Base-by-base conservation (phyloP, 2,113 vertebrate species). In the Pithys albifrons region DNA sequence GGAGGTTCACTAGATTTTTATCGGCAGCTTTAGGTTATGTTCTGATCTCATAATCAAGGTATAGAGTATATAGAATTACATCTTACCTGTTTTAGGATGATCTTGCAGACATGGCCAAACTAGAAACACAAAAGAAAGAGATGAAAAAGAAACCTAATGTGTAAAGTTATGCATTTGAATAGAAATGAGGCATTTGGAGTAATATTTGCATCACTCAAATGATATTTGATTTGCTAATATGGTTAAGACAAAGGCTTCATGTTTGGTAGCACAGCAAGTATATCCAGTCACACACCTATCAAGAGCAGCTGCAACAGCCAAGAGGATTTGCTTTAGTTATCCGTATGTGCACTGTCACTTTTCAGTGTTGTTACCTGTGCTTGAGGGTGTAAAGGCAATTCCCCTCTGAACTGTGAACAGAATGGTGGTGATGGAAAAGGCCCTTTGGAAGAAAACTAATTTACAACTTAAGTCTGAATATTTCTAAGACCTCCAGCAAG, bases 371-470 rank as follows among this genome's bases (percentile, higher is more conserved):
- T 55, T 75, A 69, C 66, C 58, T 76, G 55, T 14, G 58, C 70
- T 84, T 45, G 49, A 87, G 80, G 61, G 33, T 31, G 13, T n/a
- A 48, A 70, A 92, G 67, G 13, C 64, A 80, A 90, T 39, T 88
- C 67, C 28, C 27, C 81, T 70, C 61, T 71, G 51, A 85, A 69
- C 82, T 73, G 71, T 75, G 74, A 95, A 61, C 49, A 0, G 0
- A 88, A 69, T 49, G 37, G 31, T 46, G 41, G 24, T 88, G 85
- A 89, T 69, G 33, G 57, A 82, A 95, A 79, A 79, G 54, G 54
- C 54, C 58, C 37, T 88, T 73, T 49, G 82, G 54, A 81, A 93
- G n/a, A 65, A 88, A 94, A 89, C n/a, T 72, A 65, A 83, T 83
- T 73, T 72, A 73, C 78, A 80, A 15, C n/a, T 43, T 46, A 66